Evolutionary conservation across 2,888 invertebrate species (phyloP).

Genomic region (Cephus rjabovi): DNA sequence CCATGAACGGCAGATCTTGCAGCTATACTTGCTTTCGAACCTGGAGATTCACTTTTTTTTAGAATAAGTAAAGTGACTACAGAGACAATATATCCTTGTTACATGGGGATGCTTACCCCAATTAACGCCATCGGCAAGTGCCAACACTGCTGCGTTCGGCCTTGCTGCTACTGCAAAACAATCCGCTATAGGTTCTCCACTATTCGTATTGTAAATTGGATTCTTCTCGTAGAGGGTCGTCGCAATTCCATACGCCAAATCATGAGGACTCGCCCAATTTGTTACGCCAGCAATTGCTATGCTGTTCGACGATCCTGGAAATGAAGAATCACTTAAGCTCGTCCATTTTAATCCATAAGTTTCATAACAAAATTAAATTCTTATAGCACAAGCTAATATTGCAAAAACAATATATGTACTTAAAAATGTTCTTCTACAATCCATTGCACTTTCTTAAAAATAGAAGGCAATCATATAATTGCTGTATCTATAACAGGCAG

Average conservation of each 20-base stretch:
- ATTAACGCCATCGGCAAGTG: conserved; percentile 90
- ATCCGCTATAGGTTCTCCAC: conserved; percentile 89
- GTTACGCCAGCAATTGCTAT: conserved; percentile 47
- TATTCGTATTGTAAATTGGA: conserved; percentile 77
- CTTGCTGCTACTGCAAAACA: conserved; percentile 82
- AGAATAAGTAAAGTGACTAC: background rate
- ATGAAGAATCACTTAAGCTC: background rate
- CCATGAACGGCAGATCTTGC: conserved; percentile 90
- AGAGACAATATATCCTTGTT: background rate
- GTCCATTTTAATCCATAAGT: background rate
- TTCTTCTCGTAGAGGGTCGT: conserved; percentile 87
- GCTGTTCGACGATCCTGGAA: background rate
- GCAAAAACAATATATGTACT: no score
- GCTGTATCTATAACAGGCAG: background rate
- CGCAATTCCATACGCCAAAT: conserved; percentile 76
- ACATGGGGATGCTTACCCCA: conserved; percentile 74
- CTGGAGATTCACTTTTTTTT: conserved; percentile 47
- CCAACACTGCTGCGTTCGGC: conserved; percentile 81
- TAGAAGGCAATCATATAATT: background rate
- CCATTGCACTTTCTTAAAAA: background rate
- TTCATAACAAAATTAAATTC: background rate
- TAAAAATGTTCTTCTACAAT: background rate
- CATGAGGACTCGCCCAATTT: conserved; percentile 72
- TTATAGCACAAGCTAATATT: no score
- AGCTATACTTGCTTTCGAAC: conserved; percentile 83